phyloP scores from a whole-genome alignment of 2,113 vertebrate genomes.

The Elanoides forficatus region DNA sequence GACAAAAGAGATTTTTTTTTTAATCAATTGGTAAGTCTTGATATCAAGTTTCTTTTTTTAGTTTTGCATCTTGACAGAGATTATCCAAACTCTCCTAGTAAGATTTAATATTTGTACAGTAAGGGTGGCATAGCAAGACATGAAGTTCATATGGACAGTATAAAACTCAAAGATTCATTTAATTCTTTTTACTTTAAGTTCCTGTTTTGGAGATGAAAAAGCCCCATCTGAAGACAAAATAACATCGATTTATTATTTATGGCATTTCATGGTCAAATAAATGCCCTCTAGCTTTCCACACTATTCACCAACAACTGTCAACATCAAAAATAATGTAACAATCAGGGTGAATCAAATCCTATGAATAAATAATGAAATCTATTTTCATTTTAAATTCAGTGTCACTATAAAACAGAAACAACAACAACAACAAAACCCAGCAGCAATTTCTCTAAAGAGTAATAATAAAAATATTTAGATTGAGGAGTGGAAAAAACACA shows the following conservation, averaged over 20 bases:
- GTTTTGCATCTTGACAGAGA: neutral
- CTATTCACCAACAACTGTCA: conserved; percentile 34
- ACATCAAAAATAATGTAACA: conserved; percentile 30
- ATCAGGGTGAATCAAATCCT: conserved; percentile 38
- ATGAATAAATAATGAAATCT: conserved; percentile 58
- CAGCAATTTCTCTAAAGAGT: conserved; percentile 6
- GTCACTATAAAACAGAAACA: neutral
- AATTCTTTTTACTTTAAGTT: neutral
- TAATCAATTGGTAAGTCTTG: neutral
- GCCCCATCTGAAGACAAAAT: neutral
- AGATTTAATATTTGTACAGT: neutral
- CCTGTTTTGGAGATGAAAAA: neutral
- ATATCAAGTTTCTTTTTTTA: neutral
- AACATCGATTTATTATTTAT: conserved; percentile 32
- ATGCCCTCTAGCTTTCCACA: conserved; percentile 8
- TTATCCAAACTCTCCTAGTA: neutral
- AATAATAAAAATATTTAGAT: conserved; percentile 34
- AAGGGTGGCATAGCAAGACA: neutral
- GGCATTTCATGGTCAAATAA: conserved; percentile 47
- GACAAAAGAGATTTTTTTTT: fast-evolving
- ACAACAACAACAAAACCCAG: neutral
- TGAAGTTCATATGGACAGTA: neutral
- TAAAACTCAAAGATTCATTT: neutral
- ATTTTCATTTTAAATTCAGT: conserved; percentile 45
- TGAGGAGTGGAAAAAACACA: neutral